A percentile compares a stretch with the other conserved stretches of the same genome.
Conservation (phyloP, 2,113 vertebrate species). For the Colaptes auratus region DNA sequence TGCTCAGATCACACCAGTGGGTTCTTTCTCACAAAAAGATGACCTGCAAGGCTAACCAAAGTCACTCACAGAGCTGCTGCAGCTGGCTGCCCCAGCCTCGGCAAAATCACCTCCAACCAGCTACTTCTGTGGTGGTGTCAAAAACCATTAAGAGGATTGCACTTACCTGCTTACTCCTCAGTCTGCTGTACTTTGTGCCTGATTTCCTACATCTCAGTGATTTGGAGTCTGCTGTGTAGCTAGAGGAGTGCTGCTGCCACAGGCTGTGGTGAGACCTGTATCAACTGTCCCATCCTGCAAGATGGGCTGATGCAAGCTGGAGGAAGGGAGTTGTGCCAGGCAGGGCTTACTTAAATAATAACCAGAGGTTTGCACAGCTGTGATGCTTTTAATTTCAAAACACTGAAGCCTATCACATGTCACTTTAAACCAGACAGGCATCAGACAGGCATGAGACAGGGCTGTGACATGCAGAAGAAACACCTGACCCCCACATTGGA, state of each 20-base stretch:
- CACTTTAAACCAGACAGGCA: neutral
- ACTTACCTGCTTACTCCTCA: neutral
- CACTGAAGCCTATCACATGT: neutral
- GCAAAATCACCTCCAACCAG: neutral
- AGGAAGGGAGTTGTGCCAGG: neutral
- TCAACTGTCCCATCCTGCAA: accelerated
- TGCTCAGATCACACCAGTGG: neutral
- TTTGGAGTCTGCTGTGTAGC: neutral
- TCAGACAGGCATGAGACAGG: neutral
- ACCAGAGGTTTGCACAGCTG: neutral
- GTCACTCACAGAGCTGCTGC: neutral
- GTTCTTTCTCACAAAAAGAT: neutral
- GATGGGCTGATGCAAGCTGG: neutral
- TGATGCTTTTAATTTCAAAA: neutral
- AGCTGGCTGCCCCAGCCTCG: neutral
- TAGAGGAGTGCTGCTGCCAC: neutral
- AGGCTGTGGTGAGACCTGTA: neutral
- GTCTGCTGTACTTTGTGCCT: neutral
- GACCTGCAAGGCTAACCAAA: neutral
- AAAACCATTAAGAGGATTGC: accelerated
- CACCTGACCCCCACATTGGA: accelerated
- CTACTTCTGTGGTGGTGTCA: neutral
- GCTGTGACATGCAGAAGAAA: neutral
- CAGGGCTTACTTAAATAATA: neutral
- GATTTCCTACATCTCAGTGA: neutral